phyloP scores from a whole-genome alignment of 2,888 invertebrate species.

The Megamerina dolium region DNA sequence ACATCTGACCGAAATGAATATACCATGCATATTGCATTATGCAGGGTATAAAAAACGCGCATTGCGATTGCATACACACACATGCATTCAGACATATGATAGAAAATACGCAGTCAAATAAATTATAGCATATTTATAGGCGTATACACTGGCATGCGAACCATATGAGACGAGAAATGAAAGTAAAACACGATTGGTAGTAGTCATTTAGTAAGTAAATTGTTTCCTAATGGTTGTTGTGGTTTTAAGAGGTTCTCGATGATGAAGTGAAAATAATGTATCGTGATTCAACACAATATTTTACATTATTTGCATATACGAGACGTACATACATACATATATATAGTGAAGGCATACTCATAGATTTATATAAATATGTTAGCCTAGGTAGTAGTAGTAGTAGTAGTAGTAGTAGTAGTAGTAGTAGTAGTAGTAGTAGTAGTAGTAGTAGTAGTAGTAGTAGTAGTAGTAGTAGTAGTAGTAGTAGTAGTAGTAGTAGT shows the following conservation, averaged over 20 bases:
- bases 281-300: constrained; percentile 10
- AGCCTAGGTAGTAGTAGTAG: not conserved
- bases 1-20: no score
- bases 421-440: not conserved
- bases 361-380: not conserved
- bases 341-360: not conserved
- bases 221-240: constrained; percentile 10
- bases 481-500: not conserved
- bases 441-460: not conserved
- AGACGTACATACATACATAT: not conserved
- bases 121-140: constrained; percentile 1
- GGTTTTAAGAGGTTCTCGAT: constrained; percentile 8
- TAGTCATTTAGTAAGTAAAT: constrained; percentile 4
- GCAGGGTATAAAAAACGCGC: no score
- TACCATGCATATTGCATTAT: no score
- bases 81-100: not conserved
- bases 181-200: no score
- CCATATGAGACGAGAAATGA: no score
- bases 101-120: not conserved
- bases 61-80: not conserved
- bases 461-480: not conserved
- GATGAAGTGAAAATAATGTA: constrained; percentile 9
- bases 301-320: constrained; percentile 1
- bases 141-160: no score
- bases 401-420: no score